These are phyloP conservation scores for Mareca strepera DNA, from an alignment of 2,797 vertebrate species.

Conservation along the genomic window DNA sequence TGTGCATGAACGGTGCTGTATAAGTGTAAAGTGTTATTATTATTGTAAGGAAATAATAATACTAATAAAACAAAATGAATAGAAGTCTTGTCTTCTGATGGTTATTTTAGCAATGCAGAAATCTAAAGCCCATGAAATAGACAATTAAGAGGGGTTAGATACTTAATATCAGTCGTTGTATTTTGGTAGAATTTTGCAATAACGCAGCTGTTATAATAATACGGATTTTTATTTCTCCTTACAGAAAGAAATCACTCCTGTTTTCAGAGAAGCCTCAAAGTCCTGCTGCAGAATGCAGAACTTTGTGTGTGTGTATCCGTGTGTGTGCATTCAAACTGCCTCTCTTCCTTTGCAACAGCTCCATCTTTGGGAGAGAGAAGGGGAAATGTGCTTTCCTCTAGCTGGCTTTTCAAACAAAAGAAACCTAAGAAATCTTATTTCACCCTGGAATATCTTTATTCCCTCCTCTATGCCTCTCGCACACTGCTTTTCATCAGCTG, in stretches of 20 bases:
- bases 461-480: not conserved
- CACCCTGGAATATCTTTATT: not conserved
- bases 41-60: conserved; percentile 74
- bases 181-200: conserved; percentile 78
- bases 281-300: conserved; percentile 45
- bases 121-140: conserved; percentile 80
- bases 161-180: conserved; percentile 76
- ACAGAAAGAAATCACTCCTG: conserved; percentile 65
- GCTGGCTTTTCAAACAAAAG: conserved; percentile 38
- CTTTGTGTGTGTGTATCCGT: not conserved
- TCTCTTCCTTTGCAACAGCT: conserved; percentile 77
- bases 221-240: conserved; percentile 79
- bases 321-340: not conserved
- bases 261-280: conserved; percentile 67
- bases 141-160: conserved; percentile 79
- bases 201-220: conserved; percentile 78
- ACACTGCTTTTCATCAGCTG: not conserved
- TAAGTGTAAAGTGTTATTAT: conserved; percentile 72
- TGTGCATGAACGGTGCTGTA: conserved; percentile 26
- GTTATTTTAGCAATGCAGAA: conserved; percentile 80
- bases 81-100: conserved; percentile 74
- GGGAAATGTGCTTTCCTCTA: not conserved
- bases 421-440: conserved; percentile 36
- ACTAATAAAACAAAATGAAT: conserved; percentile 79
- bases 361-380: conserved; percentile 78